Evolutionary conservation across 2,113 vertebrate genomes (phyloP).

Genomic region (Paralichthys olivaceus): DNA sequence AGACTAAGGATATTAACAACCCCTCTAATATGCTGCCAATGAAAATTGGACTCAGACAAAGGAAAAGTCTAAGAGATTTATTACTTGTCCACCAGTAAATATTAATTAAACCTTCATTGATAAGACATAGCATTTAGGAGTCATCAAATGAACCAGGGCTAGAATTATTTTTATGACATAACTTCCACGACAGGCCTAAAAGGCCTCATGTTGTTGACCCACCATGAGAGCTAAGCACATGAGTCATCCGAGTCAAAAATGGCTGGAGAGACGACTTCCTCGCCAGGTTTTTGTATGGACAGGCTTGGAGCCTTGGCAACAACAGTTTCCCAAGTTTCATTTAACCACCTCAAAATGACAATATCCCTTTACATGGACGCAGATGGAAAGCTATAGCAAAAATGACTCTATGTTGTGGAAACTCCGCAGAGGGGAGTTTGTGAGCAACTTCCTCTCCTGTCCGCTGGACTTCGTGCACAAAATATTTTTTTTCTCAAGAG

Average conservation of each 20-base stretch:
- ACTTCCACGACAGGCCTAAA: conserved; percentile 41
- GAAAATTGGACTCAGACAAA: conserved; percentile 43
- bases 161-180: conserved; percentile 57
- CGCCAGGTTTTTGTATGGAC: conserved; percentile 67
- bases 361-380: conserved; percentile 82
- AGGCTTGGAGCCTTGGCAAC: conserved; percentile 60
- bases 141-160: conserved; percentile 73
- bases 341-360: conserved; percentile 79
- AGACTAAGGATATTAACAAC: conserved; percentile 49
- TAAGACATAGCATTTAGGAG: conserved; percentile 52
- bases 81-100: conserved; percentile 34
- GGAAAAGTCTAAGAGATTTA: conserved; percentile 19
- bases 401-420: conserved; percentile 68
- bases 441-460: conserved; percentile 63
- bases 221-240: conserved; percentile 74
- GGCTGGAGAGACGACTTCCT: conserved; percentile 68
- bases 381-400: conserved; percentile 75
- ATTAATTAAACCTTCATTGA: conserved; percentile 25
- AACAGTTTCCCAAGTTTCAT: conserved; percentile 67
- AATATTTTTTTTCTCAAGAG: conserved; percentile 55
- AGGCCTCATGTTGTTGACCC: conserved; percentile 60
- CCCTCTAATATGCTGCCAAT: conserved; percentile 47
- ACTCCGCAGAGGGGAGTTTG: conserved; percentile 51
- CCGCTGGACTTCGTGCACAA: conserved; percentile 75
- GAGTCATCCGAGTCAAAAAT: conserved; percentile 52